These are phyloP conservation scores for Atopsyche davidsoni DNA, from an alignment of 1,140 invertebrate species.

Conservation along the genomic window DNA sequence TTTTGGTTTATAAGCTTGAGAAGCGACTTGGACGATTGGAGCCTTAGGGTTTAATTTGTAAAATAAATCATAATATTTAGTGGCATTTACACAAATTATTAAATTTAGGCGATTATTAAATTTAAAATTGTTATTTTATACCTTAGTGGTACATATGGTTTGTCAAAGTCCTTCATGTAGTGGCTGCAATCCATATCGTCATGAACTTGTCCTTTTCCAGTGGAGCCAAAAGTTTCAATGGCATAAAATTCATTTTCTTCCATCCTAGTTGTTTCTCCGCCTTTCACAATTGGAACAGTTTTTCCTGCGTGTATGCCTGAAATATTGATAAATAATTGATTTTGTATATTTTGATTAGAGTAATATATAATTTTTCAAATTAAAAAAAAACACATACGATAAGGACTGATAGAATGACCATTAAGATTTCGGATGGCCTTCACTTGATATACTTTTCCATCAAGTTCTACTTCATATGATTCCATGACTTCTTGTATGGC, in stretches of 20 bases:
- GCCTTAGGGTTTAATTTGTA: slow-evolving; percentile 47
- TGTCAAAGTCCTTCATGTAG: slow-evolving; percentile 99
- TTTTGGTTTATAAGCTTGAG: slow-evolving; percentile 96
- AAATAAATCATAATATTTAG: not conserved
- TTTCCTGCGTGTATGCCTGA: slow-evolving; percentile 96
- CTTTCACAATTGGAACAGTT: slow-evolving; percentile 99
- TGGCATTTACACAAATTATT: not conserved
- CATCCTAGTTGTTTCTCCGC: slow-evolving; percentile 95
- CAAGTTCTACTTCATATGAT: slow-evolving; percentile 96
- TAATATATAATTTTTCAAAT: not conserved
- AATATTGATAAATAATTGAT: slow-evolving; percentile 5
- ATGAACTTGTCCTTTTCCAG: slow-evolving; percentile 92
- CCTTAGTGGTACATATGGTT: slow-evolving; percentile 81
- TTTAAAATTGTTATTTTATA: slow-evolving; percentile 36
- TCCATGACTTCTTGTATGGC: slow-evolving; percentile 99
- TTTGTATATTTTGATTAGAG: slow-evolving; percentile 3
- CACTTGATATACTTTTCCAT: slow-evolving; percentile 95
- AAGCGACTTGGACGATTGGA: slow-evolving; percentile 88
- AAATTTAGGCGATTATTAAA: not conserved
- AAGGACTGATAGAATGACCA: slow-evolving; percentile 96
- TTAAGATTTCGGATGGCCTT: slow-evolving; percentile 98
- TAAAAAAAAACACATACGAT: slow-evolving; percentile 57
- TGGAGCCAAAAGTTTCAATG: slow-evolving; percentile 99
- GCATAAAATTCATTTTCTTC: slow-evolving; percentile 99
- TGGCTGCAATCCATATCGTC: slow-evolving; percentile 99